These are phyloP conservation scores for Xanthorhoe spadicearia DNA, from an alignment of 2,888 invertebrate genomes.

Conservation along the genomic window DNA sequence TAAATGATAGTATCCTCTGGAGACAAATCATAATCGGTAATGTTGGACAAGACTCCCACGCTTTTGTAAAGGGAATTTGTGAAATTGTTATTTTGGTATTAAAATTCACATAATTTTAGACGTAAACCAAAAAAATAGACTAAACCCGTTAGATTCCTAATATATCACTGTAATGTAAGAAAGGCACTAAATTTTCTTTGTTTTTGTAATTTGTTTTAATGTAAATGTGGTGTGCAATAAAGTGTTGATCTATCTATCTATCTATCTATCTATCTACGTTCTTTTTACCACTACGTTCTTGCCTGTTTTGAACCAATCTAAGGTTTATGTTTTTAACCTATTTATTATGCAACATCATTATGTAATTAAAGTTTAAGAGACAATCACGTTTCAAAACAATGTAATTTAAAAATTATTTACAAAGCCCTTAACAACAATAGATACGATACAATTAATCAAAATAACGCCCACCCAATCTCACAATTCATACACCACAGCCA, in stretches of 20 bases:
- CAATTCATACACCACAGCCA: constrained; percentile 57
- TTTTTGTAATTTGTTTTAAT: no score
- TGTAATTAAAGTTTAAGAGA: background rate
- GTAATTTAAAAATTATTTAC: background rate
- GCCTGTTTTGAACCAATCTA: no score
- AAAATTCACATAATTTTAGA: background rate
- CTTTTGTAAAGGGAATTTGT: constrained; percentile 31
- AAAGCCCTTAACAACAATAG: constrained; percentile 33
- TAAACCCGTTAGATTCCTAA: no score
- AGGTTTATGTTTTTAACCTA: no score
- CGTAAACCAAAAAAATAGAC: no score
- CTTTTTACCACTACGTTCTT: no score
- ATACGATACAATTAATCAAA: constrained; percentile 55
- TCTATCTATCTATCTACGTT: no score
- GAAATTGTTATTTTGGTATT: background rate
- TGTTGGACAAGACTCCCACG: constrained; percentile 72
- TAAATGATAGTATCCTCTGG: constrained; percentile 60
- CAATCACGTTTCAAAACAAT: background rate
- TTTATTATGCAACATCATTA: background rate
- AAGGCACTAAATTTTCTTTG: no score
- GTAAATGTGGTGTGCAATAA: no score
- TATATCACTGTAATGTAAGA: no score
- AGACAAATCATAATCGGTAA: constrained; percentile 60
- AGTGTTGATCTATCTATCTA: no score
- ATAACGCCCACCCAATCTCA: constrained; percentile 58